Evolutionary conservation across 2,797 vertebrate species (phyloP).

Genomic region (Channa striata): DNA sequence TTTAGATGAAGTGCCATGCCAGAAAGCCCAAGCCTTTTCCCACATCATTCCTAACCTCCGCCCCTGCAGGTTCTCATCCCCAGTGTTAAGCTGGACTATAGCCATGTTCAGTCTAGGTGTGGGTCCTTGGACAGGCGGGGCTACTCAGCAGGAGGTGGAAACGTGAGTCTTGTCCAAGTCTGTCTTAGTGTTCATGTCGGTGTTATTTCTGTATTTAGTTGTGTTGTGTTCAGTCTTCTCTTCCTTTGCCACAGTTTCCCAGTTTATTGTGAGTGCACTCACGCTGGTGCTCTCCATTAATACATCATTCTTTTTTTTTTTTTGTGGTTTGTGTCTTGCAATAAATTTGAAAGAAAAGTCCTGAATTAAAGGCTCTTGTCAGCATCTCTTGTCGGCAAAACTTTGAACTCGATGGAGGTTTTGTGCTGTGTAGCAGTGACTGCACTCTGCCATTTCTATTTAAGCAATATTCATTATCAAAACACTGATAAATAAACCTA

Average conservation of each 20-base stretch:
- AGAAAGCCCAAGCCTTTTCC: conserved; percentile 50
- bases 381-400: conserved; percentile 9
- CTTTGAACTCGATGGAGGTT: too few relatives aligned
- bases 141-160: conserved; percentile 81
- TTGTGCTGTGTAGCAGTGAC: conserved; percentile 19
- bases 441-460: conserved; percentile 30
- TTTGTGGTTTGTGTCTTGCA: conserved; percentile 50
- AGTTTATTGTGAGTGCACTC: conserved; percentile 18
- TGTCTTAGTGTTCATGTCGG: conserved; percentile 56
- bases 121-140: conserved; percentile 84
- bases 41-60: conserved; percentile 74
- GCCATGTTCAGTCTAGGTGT: conserved; percentile 86
- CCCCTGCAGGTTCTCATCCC: conserved; percentile 82
- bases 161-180: conserved; percentile 79
- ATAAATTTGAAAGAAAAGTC: conserved; percentile 8
- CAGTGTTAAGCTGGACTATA: conserved; percentile 85
- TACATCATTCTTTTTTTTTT: not conserved
- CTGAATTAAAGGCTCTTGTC: conserved; percentile 9
- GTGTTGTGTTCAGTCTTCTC: conserved; percentile 31
- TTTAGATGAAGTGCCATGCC: conserved; percentile 38
- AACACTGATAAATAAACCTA: conserved; percentile 15
- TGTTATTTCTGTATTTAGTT: conserved; percentile 47
- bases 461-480: conserved; percentile 19
- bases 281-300: conserved; percentile 10
- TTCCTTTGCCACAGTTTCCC: conserved; percentile 19